Evolutionary conservation across 2,113 vertebrate species (phyloP).

Genomic region (Heptranchias perlo): DNA sequence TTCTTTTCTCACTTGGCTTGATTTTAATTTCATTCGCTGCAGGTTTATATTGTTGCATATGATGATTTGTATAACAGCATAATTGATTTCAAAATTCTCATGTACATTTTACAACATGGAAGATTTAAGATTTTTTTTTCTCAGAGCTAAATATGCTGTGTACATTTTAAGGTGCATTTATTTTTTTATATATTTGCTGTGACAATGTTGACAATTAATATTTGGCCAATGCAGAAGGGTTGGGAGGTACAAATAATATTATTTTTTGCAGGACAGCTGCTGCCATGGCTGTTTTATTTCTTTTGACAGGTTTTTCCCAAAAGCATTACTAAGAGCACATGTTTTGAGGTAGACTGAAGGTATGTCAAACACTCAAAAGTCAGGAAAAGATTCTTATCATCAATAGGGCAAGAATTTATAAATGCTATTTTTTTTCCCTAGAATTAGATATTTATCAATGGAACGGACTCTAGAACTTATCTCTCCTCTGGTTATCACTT

Average conservation of each 20-base stretch:
- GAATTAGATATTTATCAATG: background rate
- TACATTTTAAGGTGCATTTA: background rate
- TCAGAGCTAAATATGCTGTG: background rate
- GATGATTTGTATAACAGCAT: background rate
- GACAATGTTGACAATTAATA: background rate
- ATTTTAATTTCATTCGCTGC: constrained; percentile 9
- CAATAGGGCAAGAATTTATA: background rate
- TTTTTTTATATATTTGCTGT: constrained; percentile 9
- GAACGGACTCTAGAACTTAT: background rate
- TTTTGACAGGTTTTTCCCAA: background rate
- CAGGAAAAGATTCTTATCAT: background rate
- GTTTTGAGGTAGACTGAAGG: background rate
- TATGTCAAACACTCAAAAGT: background rate
- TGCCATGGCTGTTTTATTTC: background rate
- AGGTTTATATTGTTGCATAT: background rate
- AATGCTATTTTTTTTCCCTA: constrained; percentile 9
- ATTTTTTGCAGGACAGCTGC: background rate
- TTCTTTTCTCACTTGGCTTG: constrained; percentile 18
- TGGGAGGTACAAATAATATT: background rate
- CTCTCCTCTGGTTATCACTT: background rate
- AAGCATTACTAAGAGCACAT: background rate
- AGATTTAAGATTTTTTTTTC: background rate
- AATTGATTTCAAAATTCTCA: background rate
- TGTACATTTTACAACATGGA: background rate
- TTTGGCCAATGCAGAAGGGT: background rate